Percentiles rank a stretch among this genome's conserved stretches.
Conservation (phyloP, 2,797 vertebrate species). For the Silurus aristotelis region DNA sequence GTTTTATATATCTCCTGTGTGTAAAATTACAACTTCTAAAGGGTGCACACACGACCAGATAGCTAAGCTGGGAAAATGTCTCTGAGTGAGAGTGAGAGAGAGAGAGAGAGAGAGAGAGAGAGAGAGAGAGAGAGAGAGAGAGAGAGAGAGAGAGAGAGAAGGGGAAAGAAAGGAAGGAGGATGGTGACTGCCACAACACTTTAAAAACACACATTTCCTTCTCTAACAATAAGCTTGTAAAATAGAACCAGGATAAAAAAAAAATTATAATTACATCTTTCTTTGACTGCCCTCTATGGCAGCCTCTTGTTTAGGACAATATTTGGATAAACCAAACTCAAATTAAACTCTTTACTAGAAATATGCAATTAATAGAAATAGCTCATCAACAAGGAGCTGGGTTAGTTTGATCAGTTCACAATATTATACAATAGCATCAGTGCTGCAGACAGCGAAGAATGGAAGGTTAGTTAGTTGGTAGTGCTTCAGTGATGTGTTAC, state of each 20-base stretch:
- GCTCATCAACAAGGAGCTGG: neutral
- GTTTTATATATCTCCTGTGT: neutral
- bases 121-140: neutral
- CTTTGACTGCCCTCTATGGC: neutral
- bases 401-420: neutral
- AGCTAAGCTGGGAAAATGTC: neutral
- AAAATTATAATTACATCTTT: slow-evolving; percentile 26
- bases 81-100: neutral
- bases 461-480: neutral
- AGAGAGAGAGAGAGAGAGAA: neutral
- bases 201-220: slow-evolving; percentile 26
- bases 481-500: too few relatives aligned
- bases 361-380: neutral
- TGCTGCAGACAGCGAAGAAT: neutral
- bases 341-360: neutral
- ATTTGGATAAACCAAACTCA: neutral
- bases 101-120: neutral
- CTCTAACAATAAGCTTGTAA: slow-evolving; percentile 26
- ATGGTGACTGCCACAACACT: slow-evolving; percentile 22
- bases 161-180: too few relatives aligned
- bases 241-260: neutral
- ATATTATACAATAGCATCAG: neutral
- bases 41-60: neutral
- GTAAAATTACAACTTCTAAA: neutral
- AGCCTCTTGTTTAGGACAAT: neutral